Evolutionary conservation across 2,888 invertebrate genomes (phyloP).

Genomic region (Caenorhabditis imperialis): DNA sequence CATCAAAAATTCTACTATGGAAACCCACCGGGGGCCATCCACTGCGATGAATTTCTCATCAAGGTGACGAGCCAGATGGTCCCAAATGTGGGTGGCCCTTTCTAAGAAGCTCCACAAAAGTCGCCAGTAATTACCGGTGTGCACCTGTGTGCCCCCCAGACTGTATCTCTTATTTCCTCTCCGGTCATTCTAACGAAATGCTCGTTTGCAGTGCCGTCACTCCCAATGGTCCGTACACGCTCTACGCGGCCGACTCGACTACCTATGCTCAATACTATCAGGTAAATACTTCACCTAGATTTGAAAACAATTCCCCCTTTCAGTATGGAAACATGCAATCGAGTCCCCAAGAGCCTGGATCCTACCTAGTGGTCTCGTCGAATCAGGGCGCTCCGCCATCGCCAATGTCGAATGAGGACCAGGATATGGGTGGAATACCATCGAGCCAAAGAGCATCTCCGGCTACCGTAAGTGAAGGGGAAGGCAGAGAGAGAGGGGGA

Average conservation of each 20-base stretch:
- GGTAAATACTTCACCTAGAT: too few species aligned
- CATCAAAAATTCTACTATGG: constrained; percentile 40
- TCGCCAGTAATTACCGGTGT: constrained; percentile 12
- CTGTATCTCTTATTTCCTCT: neutral
- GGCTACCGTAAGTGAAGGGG: constrained; percentile 65
- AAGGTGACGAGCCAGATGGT: constrained; percentile 24
- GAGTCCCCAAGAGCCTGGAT: constrained; percentile 42
- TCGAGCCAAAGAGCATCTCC: constrained; percentile 68
- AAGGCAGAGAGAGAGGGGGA: constrained; percentile 9
- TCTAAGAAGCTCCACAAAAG: too few species aligned
- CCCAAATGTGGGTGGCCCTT: neutral
- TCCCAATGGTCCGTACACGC: constrained; percentile 41
- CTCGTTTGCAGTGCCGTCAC: constrained; percentile 50
- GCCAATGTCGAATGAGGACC: constrained; percentile 65
- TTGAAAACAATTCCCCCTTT: neutral
- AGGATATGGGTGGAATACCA: constrained; percentile 40
- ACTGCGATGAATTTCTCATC: constrained; percentile 43
- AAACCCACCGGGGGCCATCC: constrained; percentile 22
- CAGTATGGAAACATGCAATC: constrained; percentile 59
- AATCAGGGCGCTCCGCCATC: constrained; percentile 48
- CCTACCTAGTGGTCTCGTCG: constrained; percentile 13
- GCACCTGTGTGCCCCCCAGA: too few species aligned
- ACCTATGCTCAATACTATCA: constrained; percentile 55
- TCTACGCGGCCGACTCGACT: constrained; percentile 51
- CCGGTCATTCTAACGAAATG: constrained; percentile 1